Evolutionary conservation across 2,888 invertebrate species (phyloP), one percentile per base, ranked within the genome.

Genomic region (Aromia moschata): DNA sequence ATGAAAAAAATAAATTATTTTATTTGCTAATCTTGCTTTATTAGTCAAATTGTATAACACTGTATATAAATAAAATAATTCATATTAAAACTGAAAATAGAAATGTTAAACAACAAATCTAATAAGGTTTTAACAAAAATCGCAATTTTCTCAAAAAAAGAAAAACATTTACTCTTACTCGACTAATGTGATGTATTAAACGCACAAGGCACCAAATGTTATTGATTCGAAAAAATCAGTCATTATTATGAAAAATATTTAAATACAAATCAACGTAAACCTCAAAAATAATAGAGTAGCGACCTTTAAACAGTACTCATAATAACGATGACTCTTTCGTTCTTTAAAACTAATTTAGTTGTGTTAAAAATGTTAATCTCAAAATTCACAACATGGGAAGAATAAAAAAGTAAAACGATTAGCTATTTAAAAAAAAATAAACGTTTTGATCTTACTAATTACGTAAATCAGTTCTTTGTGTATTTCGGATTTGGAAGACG

Each of bases 341-440:
- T 33, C 38, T 20, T 37, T 38, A 38, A 49, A 38, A 16, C 47
- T 49, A 49, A 38, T 45, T 58, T 58, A 58, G 54, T 54, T 14
- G 44, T 12, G 49, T 49, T 59, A 49, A 44, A n/a, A 46, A 56
- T 33, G 56, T 52, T 60, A 60, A 56, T 56, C 36, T 55, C 49
- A 40, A 38, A 43, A 43, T 43, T 25, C 12, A 7, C 14, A 37
- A n/a, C 17, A 14, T 15, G 9, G 12, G 20, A 49, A 38, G 37
- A 38, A 20, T 25, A 37, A 17, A 47, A 47, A 18, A 40, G n/a
- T 49, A 38, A 20, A 15, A 30, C 43, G 31, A 49, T 12, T 20
- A 10, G 25, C 15, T 20, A 17, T 37, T 31, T 33, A 18, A 41
- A 58, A 61, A 41, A 38, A 40, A 53, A 49, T 12, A 46, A 46